Percentiles rank a stretch among this genome's conserved stretches.
Conservation (phyloP, 2,113 vertebrate species). For the Electrona antarctica region DNA sequence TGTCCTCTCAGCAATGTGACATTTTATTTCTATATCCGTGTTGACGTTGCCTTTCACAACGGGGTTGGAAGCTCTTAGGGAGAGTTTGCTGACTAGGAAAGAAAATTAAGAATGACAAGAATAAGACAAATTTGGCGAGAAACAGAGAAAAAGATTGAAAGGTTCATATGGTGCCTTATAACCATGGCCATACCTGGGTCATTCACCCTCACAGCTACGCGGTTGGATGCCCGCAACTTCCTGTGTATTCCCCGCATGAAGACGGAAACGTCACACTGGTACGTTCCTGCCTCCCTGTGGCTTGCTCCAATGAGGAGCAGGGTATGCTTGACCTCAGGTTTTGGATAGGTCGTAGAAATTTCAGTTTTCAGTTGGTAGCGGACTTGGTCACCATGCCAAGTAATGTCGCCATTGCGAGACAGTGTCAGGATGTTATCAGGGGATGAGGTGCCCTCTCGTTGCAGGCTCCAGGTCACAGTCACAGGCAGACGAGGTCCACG, state of each 20-base stretch:
- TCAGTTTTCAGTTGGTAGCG: constrained; percentile 70
- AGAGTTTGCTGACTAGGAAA: constrained; percentile 63
- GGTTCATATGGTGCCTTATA: not conserved
- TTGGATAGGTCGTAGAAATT: constrained; percentile 33
- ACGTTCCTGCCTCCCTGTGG: constrained; percentile 68
- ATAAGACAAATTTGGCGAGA: constrained; percentile 8
- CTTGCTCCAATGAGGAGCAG: constrained; percentile 69
- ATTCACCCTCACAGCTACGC: constrained; percentile 64
- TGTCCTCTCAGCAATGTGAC: constrained; percentile 27
- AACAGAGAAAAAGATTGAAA: not conserved
- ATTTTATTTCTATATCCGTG: constrained; percentile 64
- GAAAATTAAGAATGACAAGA: not conserved
- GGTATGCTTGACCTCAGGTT: constrained; percentile 34
- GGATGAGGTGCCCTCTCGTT: constrained; percentile 8
- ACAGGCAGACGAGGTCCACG: constrained; percentile 44
- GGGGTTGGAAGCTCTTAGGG: constrained; percentile 20
- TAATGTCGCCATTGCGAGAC: constrained; percentile 62
- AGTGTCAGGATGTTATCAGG: constrained; percentile 68
- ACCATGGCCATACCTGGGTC: constrained; percentile 78
- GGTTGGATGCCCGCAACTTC: constrained; percentile 65
- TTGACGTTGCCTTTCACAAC: constrained; percentile 1
- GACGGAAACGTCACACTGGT: constrained; percentile 78
- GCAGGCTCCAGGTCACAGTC: constrained; percentile 79
- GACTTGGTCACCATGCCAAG: constrained; percentile 69
- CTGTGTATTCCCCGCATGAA: constrained; percentile 63